Evolutionary conservation across 1,140 invertebrate genomes (phyloP).

Genomic region (Mizuhopecten yessoensis): DNA sequence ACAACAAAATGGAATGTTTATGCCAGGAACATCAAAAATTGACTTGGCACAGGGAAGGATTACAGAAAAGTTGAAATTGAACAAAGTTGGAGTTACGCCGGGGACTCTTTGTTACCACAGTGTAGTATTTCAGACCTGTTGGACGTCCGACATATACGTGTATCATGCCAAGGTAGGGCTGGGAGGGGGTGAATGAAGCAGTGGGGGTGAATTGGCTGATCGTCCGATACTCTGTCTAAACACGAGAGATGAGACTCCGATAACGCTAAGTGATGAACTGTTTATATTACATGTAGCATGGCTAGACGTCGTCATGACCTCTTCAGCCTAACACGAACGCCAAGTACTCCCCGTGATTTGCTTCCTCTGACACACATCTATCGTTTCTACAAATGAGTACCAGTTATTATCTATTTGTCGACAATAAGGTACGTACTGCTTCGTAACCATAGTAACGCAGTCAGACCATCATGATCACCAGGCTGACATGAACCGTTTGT

Average conservation of each 20-base stretch:
- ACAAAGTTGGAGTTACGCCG: neutral
- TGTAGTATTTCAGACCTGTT: neutral
- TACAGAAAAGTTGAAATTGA: too few relatives aligned
- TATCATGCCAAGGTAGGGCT: too few relatives aligned
- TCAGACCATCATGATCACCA: too few relatives aligned
- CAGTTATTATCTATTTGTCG: too few relatives aligned
- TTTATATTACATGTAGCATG: neutral
- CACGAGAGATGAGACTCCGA: neutral
- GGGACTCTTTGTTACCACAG: neutral
- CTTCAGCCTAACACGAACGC: neutral
- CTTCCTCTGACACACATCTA: too few relatives aligned
- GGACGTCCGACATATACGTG: neutral
- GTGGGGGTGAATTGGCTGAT: neutral
- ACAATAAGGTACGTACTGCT: too few relatives aligned
- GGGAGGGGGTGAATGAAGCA: neutral
- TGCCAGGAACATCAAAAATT: too few relatives aligned
- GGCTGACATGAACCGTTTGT: too few relatives aligned
- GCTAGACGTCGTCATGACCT: neutral
- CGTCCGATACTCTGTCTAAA: neutral
- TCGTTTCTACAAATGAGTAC: too few relatives aligned
- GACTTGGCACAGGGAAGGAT: too few relatives aligned
- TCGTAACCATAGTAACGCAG: too few relatives aligned
- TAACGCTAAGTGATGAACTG: neutral
- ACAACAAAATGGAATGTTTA: too few relatives aligned
- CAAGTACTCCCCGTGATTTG: neutral